A percentile compares a stretch with the other conserved stretches of the same genome.
These are phyloP conservation scores for Ceratina australensis DNA, from an alignment of 1,140 invertebrate genomes.

Conservation along the genomic window DNA sequence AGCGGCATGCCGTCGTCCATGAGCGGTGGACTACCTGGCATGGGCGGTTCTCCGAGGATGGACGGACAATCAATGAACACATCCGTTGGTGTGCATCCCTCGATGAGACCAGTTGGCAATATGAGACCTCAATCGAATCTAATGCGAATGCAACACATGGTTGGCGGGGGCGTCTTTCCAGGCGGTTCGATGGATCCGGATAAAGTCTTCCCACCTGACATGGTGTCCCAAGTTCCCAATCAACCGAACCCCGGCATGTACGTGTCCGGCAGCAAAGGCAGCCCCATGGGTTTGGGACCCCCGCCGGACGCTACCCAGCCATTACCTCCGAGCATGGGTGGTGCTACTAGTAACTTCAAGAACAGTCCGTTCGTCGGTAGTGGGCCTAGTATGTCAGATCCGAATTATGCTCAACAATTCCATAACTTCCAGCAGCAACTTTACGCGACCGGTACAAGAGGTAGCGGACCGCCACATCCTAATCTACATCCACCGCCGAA, in stretches of 20 bases:
- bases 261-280: slow-evolving; percentile 78
- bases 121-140: slow-evolving; percentile 77
- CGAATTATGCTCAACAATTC: slow-evolving; percentile 96
- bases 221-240: slow-evolving; percentile 72
- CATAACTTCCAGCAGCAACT: slow-evolving; percentile 97
- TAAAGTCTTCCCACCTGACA: slow-evolving; percentile 77
- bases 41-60: slow-evolving; percentile 69
- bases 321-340: slow-evolving; percentile 89
- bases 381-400: slow-evolving; percentile 91
- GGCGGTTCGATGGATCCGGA: slow-evolving; percentile 78
- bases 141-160: slow-evolving; percentile 82
- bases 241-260: slow-evolving; percentile 80
- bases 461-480: slow-evolving; percentile 75
- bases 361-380: slow-evolving; percentile 90
- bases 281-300: slow-evolving; percentile 80
- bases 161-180: slow-evolving; percentile 78
- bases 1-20: slow-evolving; percentile 77
- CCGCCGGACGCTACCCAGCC: slow-evolving; percentile 84
- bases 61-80: slow-evolving; percentile 70
- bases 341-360: slow-evolving; percentile 86
- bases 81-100: slow-evolving; percentile 69
- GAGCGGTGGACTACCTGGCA: slow-evolving; percentile 67
- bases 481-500: slow-evolving; percentile 76
- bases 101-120: slow-evolving; percentile 76
- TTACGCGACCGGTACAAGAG: slow-evolving; percentile 93